Evolutionary conservation across 2,888 invertebrate species (phyloP).

Genomic region (Lacanobia wlatinum): DNA sequence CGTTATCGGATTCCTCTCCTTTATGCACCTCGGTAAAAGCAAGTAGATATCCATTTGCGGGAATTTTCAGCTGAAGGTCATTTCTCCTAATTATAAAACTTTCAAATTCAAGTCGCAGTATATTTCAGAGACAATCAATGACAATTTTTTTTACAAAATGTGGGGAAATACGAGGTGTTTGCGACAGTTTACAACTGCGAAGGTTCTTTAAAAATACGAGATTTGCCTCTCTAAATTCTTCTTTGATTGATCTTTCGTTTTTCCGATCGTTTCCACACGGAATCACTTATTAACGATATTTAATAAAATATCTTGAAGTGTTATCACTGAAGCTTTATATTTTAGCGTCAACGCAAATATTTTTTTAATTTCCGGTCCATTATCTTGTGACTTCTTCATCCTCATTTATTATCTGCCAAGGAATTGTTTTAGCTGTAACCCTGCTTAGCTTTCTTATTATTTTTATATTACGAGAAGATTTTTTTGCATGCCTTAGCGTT

Average conservation of each 20-base stretch:
- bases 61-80: background rate
- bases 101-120: no score
- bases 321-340: background rate
- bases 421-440: background rate
- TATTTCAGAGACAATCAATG: no score
- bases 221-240: background rate
- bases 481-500: slow-evolving; percentile 7
- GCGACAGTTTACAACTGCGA: no score
- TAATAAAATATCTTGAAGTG: background rate
- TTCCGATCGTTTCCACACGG: background rate
- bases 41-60: background rate
- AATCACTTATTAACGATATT: background rate
- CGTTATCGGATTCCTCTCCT: background rate
- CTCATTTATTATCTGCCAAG: background rate
- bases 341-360: background rate
- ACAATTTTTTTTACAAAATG: no score
- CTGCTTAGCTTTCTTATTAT: background rate
- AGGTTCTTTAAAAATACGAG: no score
- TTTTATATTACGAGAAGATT: background rate
- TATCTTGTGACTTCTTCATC: background rate
- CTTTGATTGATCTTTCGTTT: background rate
- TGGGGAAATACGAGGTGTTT: no score
- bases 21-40: background rate
- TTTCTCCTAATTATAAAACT: no score
- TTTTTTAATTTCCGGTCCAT: background rate